Evolutionary conservation across 2,797 vertebrate genomes (phyloP), one percentile per base, ranked within the genome.

Genomic region (Spinus pinus): DNA sequence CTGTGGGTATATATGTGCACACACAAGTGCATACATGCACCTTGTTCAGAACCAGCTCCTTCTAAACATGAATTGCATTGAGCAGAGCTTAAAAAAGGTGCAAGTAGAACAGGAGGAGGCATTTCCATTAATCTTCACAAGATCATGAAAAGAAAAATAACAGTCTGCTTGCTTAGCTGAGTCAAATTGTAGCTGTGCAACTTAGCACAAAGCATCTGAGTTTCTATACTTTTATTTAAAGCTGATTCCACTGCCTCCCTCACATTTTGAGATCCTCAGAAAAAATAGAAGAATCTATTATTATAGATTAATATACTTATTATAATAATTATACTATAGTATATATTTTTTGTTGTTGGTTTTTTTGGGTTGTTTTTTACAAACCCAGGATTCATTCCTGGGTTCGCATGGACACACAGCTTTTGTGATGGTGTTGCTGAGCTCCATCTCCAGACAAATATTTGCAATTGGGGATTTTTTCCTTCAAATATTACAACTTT

Each of bases 391-490:
- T 21, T 67, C 74, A 9, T 35, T 47, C 47, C 28, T 56, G 57
- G 22, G 25, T 72, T 67, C 37, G 39, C 23, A 44, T 7, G 2
- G 30, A 27, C 1, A 3, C 31, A 14, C 13, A 35, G 62, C 30
- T 72, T 86, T 86, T 80, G 42, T 17, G 41, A 10, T 31, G 7
- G 35, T 51, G 41, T 35, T 56, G 24, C 67, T 18, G 10, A 60
- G 42, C 69, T 83, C 37, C 8, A 5, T 47, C 44, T 75, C 30
- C 64, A 77, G 25, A 60, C 21, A 65, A 53, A 28, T 50, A 80
- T 21, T 69, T 73, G 46, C 0, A 0, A 7, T 15, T 35, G 42
- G 6, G 37, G 2, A 10, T 54, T 71, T 39, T 39, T 2, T 4
- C 21, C 24, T 15, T 28, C 6, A 51, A 28, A 41, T 60, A 37